Evolutionary conservation across 2,888 invertebrate species (phyloP).

Genomic region (Rhamphomyia laevipes): DNA sequence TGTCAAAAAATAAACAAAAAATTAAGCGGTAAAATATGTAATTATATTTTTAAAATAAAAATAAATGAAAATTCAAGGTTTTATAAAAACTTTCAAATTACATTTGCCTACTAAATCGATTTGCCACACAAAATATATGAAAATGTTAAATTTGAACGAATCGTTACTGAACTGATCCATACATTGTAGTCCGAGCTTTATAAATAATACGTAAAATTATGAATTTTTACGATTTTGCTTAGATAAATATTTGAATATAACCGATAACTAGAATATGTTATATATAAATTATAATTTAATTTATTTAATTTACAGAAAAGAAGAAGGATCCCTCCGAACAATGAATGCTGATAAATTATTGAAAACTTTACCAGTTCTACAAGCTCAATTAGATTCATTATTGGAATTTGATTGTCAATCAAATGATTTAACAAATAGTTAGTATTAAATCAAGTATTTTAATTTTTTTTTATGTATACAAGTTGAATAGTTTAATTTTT

Average conservation of each 20-base stretch:
- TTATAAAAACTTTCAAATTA: no score
- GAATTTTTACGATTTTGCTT: no score
- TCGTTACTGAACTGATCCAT: no score
- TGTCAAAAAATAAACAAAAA: no score
- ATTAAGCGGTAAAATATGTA: no score
- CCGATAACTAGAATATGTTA: background rate
- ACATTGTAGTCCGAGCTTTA: no score
- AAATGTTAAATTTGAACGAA: no score
- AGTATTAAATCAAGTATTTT: constrained; percentile 44
- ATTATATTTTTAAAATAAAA: no score
- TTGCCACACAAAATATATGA: no score
- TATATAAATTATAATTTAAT: background rate
- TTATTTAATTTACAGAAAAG: constrained; percentile 54
- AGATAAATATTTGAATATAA: background rate
- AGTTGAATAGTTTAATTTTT: background rate
- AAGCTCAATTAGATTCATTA: constrained; percentile 88
- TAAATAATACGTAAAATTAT: no score
- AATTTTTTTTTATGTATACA: background rate
- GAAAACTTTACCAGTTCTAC: constrained; percentile 91
- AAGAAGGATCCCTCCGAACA: constrained; percentile 90
- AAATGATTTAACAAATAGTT: constrained; percentile 87
- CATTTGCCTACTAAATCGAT: no score
- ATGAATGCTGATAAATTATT: constrained; percentile 96
- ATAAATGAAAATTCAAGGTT: no score
- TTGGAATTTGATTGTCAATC: constrained; percentile 96